These are phyloP conservation scores for Globicephala melas DNA, from an alignment of 2,113 vertebrate species.

Conservation along the genomic window DNA sequence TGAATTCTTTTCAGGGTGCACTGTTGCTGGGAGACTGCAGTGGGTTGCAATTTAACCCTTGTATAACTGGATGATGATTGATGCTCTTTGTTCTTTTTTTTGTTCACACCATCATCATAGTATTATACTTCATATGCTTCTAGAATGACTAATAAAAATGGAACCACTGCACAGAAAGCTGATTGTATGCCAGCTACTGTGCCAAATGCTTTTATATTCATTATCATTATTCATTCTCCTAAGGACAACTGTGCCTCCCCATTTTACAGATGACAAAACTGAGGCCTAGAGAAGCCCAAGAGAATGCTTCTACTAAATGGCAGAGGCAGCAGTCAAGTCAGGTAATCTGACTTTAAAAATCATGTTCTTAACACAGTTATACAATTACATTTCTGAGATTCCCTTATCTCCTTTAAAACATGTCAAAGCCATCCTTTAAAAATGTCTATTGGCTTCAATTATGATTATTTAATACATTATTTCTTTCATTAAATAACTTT, in stretches of 20 bases:
- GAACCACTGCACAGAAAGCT: not conserved
- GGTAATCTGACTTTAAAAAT: not conserved
- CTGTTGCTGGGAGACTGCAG: not conserved
- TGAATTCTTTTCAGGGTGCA: not conserved
- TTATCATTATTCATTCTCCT: not conserved
- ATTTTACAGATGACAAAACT: slow-evolving; percentile 17
- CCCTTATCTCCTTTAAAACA: slow-evolving; percentile 72
- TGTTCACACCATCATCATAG: slow-evolving; percentile 36
- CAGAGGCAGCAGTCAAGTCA: not conserved
- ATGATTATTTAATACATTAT: slow-evolving; percentile 78
- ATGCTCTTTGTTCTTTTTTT: not conserved
- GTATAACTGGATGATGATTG: not conserved
- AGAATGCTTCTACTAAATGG: not conserved
- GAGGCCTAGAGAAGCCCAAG: not conserved
- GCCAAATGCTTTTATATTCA: not conserved
- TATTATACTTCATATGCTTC: slow-evolving; percentile 76
- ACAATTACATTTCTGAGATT: slow-evolving; percentile 22
- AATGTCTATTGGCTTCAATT: slow-evolving; percentile 76
- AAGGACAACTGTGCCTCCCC: not conserved
- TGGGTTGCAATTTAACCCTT: not conserved
- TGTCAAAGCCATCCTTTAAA: slow-evolving; percentile 76
- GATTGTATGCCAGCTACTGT: not conserved
- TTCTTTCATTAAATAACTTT: slow-evolving; percentile 80
- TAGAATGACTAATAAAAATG: slow-evolving; percentile 39
- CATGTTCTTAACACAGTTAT: not conserved